These are phyloP conservation scores for Sinohyriopsis cumingii DNA, from an alignment of 2,888 invertebrate genomes.

Conservation along the genomic window DNA sequence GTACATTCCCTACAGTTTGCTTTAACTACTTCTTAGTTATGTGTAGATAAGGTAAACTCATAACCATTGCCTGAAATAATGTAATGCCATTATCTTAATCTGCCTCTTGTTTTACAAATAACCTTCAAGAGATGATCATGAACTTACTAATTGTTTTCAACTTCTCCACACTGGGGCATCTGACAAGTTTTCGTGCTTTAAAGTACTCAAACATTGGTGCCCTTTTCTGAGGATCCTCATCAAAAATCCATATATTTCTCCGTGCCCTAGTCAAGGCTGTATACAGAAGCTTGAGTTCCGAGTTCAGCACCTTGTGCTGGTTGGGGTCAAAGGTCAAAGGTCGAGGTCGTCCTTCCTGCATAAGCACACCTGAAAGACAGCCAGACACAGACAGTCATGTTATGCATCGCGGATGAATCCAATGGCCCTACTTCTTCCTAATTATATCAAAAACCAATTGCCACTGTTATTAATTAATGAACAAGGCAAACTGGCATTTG, in stretches of 20 bases:
- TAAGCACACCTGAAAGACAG: conserved; percentile 24
- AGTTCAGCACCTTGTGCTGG: conserved; percentile 33
- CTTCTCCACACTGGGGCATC: too few relatives aligned
- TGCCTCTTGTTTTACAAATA: too few relatives aligned
- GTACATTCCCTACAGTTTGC: too few relatives aligned
- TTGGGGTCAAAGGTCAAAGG: conserved; percentile 32
- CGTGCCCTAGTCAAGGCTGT: conserved; percentile 40
- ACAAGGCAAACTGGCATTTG: too few relatives aligned
- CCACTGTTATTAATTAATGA: background rate
- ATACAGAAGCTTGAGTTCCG: conserved; percentile 39
- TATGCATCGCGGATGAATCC: background rate
- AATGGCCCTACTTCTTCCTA: background rate
- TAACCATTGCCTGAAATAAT: too few relatives aligned
- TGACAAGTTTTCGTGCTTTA: conserved; percentile 11
- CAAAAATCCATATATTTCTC: conserved; percentile 42
- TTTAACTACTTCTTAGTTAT: too few relatives aligned
- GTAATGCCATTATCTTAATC: too few relatives aligned
- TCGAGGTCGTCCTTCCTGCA: conserved; percentile 27
- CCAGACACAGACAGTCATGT: background rate
- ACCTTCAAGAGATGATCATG: too few relatives aligned
- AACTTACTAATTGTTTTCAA: too few relatives aligned
- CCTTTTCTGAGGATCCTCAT: conserved; percentile 23
- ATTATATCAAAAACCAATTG: background rate
- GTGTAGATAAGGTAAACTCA: too few relatives aligned
- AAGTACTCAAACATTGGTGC: conserved; percentile 39